A percentile compares a stretch with the other conserved stretches of the same genome.
phyloP scores from a whole-genome alignment of 2,113 vertebrate genomes.

The Tylochromis polylepis region DNA sequence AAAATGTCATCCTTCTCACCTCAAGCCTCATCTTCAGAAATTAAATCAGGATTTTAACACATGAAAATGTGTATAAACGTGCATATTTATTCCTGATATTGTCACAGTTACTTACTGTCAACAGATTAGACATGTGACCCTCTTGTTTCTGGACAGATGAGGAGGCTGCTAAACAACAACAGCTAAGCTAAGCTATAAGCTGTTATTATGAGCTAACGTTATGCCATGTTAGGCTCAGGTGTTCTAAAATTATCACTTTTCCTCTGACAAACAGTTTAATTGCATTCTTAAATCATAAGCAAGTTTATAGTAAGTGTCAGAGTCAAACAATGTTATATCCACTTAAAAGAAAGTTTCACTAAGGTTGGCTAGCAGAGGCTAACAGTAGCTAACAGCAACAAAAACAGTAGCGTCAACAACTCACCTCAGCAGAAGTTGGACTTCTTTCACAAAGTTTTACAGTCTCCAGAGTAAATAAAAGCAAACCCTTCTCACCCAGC shows the following conservation, averaged over 20 bases:
- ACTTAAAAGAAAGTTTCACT: background rate
- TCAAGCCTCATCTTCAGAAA: background rate
- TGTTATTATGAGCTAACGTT: background rate
- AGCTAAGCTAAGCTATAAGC: too few species aligned
- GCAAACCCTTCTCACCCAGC: background rate
- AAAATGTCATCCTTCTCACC: background rate
- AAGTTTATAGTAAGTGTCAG: background rate
- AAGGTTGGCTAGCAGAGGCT: background rate
- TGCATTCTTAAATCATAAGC: background rate
- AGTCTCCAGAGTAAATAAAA: background rate
- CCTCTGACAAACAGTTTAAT: background rate
- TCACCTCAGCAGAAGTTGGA: background rate
- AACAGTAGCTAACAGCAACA: background rate
- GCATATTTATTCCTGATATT: background rate
- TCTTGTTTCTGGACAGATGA: background rate
- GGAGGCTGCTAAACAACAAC: background rate
- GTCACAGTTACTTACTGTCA: background rate
- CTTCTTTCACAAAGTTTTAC: background rate
- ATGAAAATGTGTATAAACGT: background rate
- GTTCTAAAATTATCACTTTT: background rate
- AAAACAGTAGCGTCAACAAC: background rate
- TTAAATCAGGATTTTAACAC: background rate
- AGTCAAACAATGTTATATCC: background rate
- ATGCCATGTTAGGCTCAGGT: background rate
- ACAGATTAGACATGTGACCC: background rate